Evolutionary conservation across 2,888 invertebrate genomes (phyloP).

Genomic region (Euplexia lucipara): DNA sequence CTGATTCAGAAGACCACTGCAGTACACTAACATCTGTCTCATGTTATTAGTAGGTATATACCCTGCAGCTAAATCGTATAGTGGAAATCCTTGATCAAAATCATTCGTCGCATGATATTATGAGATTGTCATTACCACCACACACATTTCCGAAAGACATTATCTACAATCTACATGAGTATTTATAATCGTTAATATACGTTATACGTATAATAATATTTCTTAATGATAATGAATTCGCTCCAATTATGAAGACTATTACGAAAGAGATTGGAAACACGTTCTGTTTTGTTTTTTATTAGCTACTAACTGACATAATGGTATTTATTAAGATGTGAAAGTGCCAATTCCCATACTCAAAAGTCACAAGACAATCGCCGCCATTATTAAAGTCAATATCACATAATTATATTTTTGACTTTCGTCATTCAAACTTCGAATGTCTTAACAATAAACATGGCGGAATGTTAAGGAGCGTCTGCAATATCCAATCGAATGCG

Average conservation of each 20-base stretch:
- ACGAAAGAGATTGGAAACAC: conserved; percentile 28
- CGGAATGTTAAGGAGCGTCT: conserved; percentile 45
- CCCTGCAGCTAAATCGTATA: background rate
- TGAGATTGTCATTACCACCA: conserved; percentile 22
- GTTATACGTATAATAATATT: conserved; percentile 23
- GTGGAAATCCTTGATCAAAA: conserved; percentile 33
- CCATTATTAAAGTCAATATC: background rate
- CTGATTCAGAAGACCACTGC: too few relatives aligned
- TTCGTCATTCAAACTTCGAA: conserved; percentile 36
- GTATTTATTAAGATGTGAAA: conserved; percentile 8
- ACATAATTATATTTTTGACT: conserved; percentile 14
- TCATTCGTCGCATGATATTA: conserved; percentile 22
- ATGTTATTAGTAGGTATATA: too few relatives aligned
- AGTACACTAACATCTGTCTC: too few relatives aligned
- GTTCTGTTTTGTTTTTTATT: conserved; percentile 2
- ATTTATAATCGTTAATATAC: conserved; percentile 6
- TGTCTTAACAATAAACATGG: conserved; percentile 40
- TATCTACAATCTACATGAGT: conserved; percentile 30
- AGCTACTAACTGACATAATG: background rate
- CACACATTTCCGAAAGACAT: conserved; percentile 43
- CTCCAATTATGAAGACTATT: conserved; percentile 22
- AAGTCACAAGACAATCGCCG: too few relatives aligned
- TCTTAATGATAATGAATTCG: conserved; percentile 30
- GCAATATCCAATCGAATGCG: conserved; percentile 52
- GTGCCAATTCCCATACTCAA: too few relatives aligned